phyloP scores from a whole-genome alignment of 2,113 vertebrate species.

The Brachyhypopomus gauderio region DNA sequence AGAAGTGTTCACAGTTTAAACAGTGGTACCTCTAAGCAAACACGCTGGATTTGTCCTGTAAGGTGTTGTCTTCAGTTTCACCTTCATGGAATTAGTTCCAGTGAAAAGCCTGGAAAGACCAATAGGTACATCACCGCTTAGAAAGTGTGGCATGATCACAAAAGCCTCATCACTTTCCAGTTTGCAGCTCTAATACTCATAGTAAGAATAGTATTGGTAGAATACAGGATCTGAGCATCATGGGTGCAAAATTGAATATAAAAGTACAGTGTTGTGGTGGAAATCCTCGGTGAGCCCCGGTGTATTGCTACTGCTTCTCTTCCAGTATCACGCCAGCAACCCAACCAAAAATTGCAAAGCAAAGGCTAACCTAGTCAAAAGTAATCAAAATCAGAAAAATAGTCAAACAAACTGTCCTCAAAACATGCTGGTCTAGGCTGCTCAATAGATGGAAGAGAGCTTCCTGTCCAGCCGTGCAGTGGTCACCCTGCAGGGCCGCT shows the following conservation, averaged over 20 bases:
- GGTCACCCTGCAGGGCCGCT: slow-evolving; percentile 85
- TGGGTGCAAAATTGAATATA: slow-evolving; percentile 64
- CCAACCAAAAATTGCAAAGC: slow-evolving; percentile 59
- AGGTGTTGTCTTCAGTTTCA: slow-evolving; percentile 21
- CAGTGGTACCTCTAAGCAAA: slow-evolving; percentile 59
- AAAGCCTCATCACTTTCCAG: not conserved
- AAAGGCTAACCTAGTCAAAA: slow-evolving; percentile 19
- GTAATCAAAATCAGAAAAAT: slow-evolving; percentile 21
- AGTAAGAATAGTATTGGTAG: slow-evolving; percentile 40
- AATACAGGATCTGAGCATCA: not conserved
- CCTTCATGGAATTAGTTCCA: slow-evolving; percentile 31
- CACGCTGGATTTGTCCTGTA: slow-evolving; percentile 42
- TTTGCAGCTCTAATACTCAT: slow-evolving; percentile 22
- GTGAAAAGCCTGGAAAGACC: slow-evolving; percentile 38
- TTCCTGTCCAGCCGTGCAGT: slow-evolving; percentile 86
- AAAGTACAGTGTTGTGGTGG: slow-evolving; percentile 77
- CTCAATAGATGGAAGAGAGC: slow-evolving; percentile 74
- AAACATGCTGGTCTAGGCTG: slow-evolving; percentile 62
- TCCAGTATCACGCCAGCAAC: slow-evolving; percentile 65
- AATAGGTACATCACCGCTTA: not conserved
- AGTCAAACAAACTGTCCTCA: slow-evolving; percentile 24
- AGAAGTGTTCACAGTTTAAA: slow-evolving; percentile 65
- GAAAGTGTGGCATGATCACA: not conserved
- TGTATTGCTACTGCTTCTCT: slow-evolving; percentile 79
- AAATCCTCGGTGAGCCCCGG: slow-evolving; percentile 67